Percentiles rank a stretch among this genome's conserved stretches.
phyloP scores from a whole-genome alignment of 1,140 invertebrate species.

The Phymastichus coffea region DNA sequence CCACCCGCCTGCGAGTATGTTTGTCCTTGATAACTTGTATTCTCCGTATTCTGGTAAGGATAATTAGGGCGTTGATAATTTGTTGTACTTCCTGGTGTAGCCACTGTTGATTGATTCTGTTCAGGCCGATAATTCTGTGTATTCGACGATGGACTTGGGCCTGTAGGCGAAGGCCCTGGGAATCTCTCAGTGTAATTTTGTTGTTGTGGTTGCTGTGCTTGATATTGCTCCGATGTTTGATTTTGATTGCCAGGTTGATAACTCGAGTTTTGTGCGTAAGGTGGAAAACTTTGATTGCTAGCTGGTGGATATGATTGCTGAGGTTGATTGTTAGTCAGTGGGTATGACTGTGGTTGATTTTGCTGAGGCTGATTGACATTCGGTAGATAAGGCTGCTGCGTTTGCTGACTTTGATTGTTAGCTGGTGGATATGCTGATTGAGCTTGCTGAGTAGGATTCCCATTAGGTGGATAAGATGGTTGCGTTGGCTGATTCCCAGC shows the following conservation, averaged over 20 bases:
- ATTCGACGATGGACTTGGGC: not conserved
- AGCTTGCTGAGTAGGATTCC: no score
- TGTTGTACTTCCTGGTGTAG: slow-evolving; percentile 32
- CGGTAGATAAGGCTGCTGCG: not conserved
- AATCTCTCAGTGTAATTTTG: slow-evolving; percentile 18
- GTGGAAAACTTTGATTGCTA: slow-evolving; percentile 44
- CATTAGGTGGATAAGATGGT: no score
- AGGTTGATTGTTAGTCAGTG: no score
- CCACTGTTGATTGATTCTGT: slow-evolving; percentile 31
- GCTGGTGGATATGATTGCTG: slow-evolving; percentile 11
- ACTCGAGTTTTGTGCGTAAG: slow-evolving; percentile 41
- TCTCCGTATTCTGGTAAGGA: slow-evolving; percentile 43
- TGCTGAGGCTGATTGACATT: not conserved
- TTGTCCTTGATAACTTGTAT: slow-evolving; percentile 43
- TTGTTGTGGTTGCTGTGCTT: slow-evolving; percentile 32
- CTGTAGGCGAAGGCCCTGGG: slow-evolving; percentile 1
- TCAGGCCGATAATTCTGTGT: slow-evolving; percentile 42
- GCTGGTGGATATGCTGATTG: no score
- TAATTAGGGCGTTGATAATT: slow-evolving; percentile 44
- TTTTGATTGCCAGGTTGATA: slow-evolving; percentile 41
- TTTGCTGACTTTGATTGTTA: no score
- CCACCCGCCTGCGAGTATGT: slow-evolving; percentile 43
- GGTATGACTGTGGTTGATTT: no score
- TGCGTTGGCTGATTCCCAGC: no score
- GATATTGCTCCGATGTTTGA: slow-evolving; percentile 22